Base-by-base conservation (phyloP, 1,140 invertebrate species). In the Pseudoatta argentina region DNA sequence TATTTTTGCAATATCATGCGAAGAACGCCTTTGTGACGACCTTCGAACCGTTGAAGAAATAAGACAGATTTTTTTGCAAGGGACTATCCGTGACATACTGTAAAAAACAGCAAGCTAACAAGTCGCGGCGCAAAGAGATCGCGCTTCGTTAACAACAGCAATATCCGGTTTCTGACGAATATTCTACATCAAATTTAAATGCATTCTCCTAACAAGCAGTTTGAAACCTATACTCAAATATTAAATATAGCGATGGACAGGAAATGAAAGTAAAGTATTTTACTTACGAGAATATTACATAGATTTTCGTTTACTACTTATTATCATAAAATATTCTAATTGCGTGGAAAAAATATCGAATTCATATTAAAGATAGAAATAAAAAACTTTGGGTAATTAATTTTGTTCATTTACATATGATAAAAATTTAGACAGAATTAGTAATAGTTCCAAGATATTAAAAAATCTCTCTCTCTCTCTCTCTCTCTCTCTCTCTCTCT, bases 181-280 rank as follows among this genome's bases (percentile, higher is more conserved):
- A 51, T 63, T 18, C n/a, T 48, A 34, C 55, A 66, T 79, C 67
- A 61, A 86, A 86, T 87, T 92, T 87, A 86, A 91, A 77, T 82
- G 81, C 71, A 88, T 91, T 88, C 81, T 86, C 57, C 72, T 92
- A 91, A 92, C 76, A 73, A 88, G 78, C 72, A 57, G 18, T 27
- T 66, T 87, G 64, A 86, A 88, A 75, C 2, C 24, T 27, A 72
- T 12, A n/a, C 21, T 48, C 24, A 4, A 24, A 30, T 18, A 8
- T 67, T 67, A n/a, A 82, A 27, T 34, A 10, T 34, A 1, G n/a
- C 21, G 12, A 63, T 44, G 2, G 44, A 44, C 3, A 30, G 5
- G 5, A 55, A 53, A 34, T 18, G 3, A 71, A 14, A 53, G 10
- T 55, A 21, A 39, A 34, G 0, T 44, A 76, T 77, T 21, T 24